phyloP scores from a whole-genome alignment of 2,888 invertebrate genomes.

The Acronicta alni region DNA sequence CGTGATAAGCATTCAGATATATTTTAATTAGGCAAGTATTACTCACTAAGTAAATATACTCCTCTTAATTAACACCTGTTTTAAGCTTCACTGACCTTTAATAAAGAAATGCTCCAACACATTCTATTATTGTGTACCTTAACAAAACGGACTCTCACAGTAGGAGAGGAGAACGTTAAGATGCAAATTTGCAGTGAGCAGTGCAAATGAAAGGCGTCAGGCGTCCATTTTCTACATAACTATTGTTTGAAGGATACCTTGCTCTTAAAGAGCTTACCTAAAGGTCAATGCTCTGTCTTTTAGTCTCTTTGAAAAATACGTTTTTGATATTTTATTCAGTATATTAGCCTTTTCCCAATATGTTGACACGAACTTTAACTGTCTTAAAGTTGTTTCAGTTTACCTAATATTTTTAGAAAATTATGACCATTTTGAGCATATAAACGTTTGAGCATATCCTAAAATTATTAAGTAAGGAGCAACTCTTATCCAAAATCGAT shows the following conservation, averaged over 20 bases:
- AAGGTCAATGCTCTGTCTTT: background rate
- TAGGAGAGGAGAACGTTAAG: background rate
- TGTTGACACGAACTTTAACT: too few relatives aligned
- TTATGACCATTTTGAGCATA: too few relatives aligned
- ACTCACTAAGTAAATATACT: constrained; percentile 18
- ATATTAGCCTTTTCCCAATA: too few relatives aligned
- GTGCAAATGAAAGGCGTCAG: background rate
- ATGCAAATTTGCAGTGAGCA: constrained; percentile 1
- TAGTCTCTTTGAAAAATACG: too few relatives aligned
- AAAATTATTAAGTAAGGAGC: too few relatives aligned
- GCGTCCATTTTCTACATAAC: background rate
- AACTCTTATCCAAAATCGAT: too few relatives aligned
- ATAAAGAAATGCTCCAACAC: background rate
- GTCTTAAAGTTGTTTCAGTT: too few relatives aligned
- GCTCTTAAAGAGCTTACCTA: background rate
- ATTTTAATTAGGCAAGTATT: constrained; percentile 25
- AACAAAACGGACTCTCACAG: background rate
- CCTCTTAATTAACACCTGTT: constrained; percentile 20
- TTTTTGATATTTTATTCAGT: too few relatives aligned
- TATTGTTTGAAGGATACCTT: background rate
- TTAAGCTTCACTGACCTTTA: constrained; percentile 19
- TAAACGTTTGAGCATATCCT: too few relatives aligned
- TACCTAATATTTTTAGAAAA: too few relatives aligned
- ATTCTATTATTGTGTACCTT: background rate
- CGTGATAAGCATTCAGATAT: constrained; percentile 22